Percentiles rank a stretch among this genome's conserved stretches.
phyloP scores from a whole-genome alignment of 2,113 vertebrate genomes.

The Meriones unguiculatus region DNA sequence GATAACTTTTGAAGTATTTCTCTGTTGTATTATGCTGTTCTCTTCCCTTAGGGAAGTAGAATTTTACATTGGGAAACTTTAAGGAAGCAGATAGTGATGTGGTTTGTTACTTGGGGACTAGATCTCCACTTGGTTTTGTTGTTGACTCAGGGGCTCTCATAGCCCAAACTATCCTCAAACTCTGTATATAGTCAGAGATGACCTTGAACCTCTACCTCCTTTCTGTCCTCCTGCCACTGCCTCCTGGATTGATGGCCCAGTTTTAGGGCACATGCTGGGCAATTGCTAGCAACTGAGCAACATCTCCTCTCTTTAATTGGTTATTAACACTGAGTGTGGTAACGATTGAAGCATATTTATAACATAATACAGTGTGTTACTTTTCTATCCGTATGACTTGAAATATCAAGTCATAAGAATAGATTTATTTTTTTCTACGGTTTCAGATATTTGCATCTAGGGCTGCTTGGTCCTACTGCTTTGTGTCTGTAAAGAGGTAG shows the following conservation, averaged over 20 bases:
- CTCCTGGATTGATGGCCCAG: not conserved
- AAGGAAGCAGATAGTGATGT: not conserved
- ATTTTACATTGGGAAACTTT: not conserved
- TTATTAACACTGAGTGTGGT: conserved; percentile 3
- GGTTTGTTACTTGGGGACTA: not conserved
- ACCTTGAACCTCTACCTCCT: not conserved
- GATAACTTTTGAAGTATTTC: not conserved
- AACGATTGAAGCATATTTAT: not conserved
- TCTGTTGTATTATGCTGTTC: not conserved
- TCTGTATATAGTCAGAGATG: not conserved
- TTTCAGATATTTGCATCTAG: not conserved
- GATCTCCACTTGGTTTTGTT: not conserved
- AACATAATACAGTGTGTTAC: not conserved
- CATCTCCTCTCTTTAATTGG: not conserved
- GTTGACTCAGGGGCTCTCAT: not conserved
- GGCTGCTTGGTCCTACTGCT: not conserved
- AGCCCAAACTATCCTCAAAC: not conserved
- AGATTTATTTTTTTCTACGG: not conserved
- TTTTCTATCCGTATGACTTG: not conserved
- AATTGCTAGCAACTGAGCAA: not conserved
- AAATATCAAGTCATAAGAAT: not conserved
- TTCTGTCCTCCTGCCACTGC: not conserved
- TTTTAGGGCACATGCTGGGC: not conserved
- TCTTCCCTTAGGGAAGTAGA: not conserved
- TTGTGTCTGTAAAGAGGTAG: not conserved